Conservation (phyloP, 2,888 invertebrate genomes). For the Catotricha subobsoleta region DNA sequence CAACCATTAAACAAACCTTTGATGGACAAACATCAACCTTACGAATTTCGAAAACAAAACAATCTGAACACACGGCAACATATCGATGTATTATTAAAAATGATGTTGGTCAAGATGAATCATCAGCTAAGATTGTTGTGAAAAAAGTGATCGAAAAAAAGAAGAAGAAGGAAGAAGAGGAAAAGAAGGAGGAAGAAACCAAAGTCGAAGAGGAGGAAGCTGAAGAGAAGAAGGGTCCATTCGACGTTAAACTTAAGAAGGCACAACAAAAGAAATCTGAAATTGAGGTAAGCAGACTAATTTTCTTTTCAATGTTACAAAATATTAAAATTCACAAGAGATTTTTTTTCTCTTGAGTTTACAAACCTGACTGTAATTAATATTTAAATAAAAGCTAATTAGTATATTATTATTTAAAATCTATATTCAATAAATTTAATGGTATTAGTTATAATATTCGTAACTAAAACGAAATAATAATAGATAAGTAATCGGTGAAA, state of each 20-base stretch:
- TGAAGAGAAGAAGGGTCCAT: slow-evolving; percentile 29
- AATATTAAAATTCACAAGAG: too few species aligned
- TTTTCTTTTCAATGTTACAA: too few species aligned
- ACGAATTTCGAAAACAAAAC: slow-evolving; percentile 52
- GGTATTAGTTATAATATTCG: too few species aligned
- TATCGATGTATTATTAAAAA: slow-evolving; percentile 79
- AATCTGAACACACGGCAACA: slow-evolving; percentile 55
- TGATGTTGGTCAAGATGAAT: slow-evolving; percentile 79
- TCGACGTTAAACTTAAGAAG: slow-evolving; percentile 31
- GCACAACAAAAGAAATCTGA: slow-evolving; percentile 13
- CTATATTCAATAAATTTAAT: too few species aligned
- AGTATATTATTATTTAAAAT: too few species aligned
- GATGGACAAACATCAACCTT: slow-evolving; percentile 68
- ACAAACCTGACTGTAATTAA: too few species aligned
- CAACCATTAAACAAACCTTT: slow-evolving; percentile 57
- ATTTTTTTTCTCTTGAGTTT: too few species aligned
- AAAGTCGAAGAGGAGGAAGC: slow-evolving; percentile 32
- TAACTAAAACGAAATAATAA: too few species aligned
- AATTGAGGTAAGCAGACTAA: slow-evolving; percentile 22
- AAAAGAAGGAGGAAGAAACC: slow-evolving; percentile 25
- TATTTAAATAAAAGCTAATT: too few species aligned
- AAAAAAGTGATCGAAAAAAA: slow-evolving; percentile 35
- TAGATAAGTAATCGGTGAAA: too few species aligned
- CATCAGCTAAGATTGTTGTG: slow-evolving; percentile 69
- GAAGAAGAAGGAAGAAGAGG: slow-evolving; percentile 35